Evolutionary conservation across 1,140 invertebrate species (phyloP), one percentile per base, ranked within the genome.

Genomic region (Doryteuthis pealeii): DNA sequence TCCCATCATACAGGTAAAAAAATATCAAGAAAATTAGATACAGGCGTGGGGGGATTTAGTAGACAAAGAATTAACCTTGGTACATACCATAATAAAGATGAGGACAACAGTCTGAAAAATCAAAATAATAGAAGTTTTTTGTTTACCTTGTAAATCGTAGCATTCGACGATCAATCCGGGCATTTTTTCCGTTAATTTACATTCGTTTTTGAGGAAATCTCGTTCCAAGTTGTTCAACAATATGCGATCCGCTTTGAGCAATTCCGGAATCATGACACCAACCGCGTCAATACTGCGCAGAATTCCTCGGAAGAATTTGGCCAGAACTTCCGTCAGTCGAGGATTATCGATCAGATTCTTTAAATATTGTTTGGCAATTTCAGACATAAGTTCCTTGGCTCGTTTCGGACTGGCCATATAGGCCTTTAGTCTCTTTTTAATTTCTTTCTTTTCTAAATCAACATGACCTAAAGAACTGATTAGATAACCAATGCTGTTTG

Each of bases 201-300:
- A 65, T 66, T 83, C 78, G 10, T 73, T 77, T 6, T 78, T 70
- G 26, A 72, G 30, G 15, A 83, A 73, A 54, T 81, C 77, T n/a
- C 70, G 62, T 71, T 70, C 43, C 12, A 83, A 35, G 45, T 71
- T 78, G 65, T 81, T 72, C 30, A 84, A 78, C 54, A 84, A 62
- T 66, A 78, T 33, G 12, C 66, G 70, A 72, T 84, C 83, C 10
- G 83, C 81, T 68, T 79, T 79, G 6, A 84, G 70, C 70, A 84
- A 82, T 71, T 81, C 80, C 1, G 83, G 82, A 22, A 84, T 79
- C 71, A 76, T 79, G 58, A 78, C 73, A 0, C 79, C 80, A 54
- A 83, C 74, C n/a, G 68, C 66, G 49, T 83, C 82, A 6, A 83
- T 75, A 33, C 78, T 78, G 76, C 78, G 80, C 0, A 77, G n/a